Conservation (phyloP, 1,140 invertebrate genomes). For the Ctenoplectra terminalis region DNA sequence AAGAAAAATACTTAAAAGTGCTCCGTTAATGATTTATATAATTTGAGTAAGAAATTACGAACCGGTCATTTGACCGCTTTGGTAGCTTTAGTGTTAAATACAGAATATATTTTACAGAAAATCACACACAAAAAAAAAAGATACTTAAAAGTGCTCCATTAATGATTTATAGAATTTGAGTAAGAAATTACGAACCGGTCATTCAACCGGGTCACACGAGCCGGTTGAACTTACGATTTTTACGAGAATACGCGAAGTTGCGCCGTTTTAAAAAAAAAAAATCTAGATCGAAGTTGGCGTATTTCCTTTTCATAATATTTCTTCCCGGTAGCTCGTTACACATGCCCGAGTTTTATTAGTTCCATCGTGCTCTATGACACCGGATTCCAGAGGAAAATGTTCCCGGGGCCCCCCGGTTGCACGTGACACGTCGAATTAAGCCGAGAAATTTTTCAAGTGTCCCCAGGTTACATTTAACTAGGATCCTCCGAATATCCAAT, state of each 20-base stretch:
- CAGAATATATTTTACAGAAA: no score
- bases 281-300: not conserved
- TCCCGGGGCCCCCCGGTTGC: not conserved
- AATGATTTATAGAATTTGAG: no score
- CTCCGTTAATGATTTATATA: no score
- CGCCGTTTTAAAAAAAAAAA: no score
- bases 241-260: not conserved
- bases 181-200: no score
- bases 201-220: not conserved
- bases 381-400: not conserved
- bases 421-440: constrained; percentile 40
- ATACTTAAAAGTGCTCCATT: no score
- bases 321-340: not conserved
- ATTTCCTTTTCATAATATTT: not conserved
- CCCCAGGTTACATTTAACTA: constrained; percentile 5
- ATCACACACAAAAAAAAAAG: no score
- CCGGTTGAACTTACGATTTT: no score
- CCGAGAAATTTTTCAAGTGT: constrained; percentile 34
- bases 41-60: no score
- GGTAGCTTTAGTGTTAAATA: no score
- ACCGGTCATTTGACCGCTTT: no score
- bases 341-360: constrained; percentile 31
- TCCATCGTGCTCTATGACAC: not conserved
- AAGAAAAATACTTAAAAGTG: no score
- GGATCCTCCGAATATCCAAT: constrained; percentile 22